Evolutionary conservation across 2,797 vertebrate genomes (phyloP).

Genomic region (Schizothorax lantsangensis): DNA sequence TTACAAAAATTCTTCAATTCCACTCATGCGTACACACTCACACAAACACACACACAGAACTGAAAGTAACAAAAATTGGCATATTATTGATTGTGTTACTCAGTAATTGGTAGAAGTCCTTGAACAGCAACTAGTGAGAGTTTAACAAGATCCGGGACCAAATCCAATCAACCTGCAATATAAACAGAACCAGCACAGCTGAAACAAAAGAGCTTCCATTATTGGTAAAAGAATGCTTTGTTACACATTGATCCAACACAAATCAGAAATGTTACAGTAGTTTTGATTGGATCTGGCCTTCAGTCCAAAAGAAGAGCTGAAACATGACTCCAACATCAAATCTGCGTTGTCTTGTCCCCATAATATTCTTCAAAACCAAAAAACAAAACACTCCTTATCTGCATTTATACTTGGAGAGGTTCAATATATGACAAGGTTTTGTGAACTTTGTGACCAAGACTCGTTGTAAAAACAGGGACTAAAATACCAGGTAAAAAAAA

Average conservation of each 20-base stretch:
- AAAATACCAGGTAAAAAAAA: slow-evolving; percentile 23
- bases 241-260: slow-evolving; percentile 67
- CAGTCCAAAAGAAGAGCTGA: slow-evolving; percentile 77
- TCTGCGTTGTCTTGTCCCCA: slow-evolving; percentile 60
- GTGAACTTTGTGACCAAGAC: slow-evolving; percentile 77
- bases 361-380: slow-evolving; percentile 2
- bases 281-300: slow-evolving; percentile 62
- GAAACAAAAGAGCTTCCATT: slow-evolving; percentile 49
- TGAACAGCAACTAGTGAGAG: slow-evolving; percentile 81
- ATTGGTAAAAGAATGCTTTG: slow-evolving; percentile 46
- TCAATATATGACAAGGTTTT: slow-evolving; percentile 61
- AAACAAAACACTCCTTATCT: not conserved
- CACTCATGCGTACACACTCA: not conserved
- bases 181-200: slow-evolving; percentile 42
- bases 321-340: slow-evolving; percentile 64
- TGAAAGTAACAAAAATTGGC: slow-evolving; percentile 83
- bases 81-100: slow-evolving; percentile 82
- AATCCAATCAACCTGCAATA: slow-evolving; percentile 55
- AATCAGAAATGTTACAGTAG: slow-evolving; percentile 46
- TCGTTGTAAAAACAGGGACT: slow-evolving; percentile 75
- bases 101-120: slow-evolving; percentile 81
- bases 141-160: slow-evolving; percentile 63
- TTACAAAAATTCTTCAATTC: slow-evolving; percentile 79
- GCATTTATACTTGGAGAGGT: not conserved
- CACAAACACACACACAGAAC: slow-evolving; percentile 27